Conservation (phyloP, 1,140 invertebrate genomes). For the Bombus vancouverensis region DNA sequence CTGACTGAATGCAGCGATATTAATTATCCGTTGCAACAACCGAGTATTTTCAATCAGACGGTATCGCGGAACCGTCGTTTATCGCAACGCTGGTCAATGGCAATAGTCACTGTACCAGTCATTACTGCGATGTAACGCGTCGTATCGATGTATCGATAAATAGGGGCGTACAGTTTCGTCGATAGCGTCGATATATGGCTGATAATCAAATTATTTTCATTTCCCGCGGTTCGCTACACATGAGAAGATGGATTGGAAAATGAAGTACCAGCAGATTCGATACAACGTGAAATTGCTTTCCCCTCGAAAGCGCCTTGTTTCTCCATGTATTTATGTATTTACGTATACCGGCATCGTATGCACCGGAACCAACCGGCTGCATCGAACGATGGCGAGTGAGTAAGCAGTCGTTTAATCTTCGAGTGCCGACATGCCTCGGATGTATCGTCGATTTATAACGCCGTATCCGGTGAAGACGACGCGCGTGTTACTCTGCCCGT, state of each 20-base stretch:
- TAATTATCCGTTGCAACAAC: not conserved
- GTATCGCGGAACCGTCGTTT: not conserved
- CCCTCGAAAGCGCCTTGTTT: not conserved
- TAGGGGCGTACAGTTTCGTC: not conserved
- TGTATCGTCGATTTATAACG: too few relatives aligned
- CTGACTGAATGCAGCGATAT: not conserved
- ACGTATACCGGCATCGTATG: too few relatives aligned
- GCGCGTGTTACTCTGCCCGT: not conserved
- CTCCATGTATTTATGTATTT: too few relatives aligned
- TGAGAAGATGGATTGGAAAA: not conserved
- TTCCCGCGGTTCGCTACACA: constrained; percentile 1
- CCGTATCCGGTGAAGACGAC: too few relatives aligned
- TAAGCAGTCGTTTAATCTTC: too few relatives aligned
- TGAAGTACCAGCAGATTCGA: not conserved
- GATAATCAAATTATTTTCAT: constrained; percentile 28
- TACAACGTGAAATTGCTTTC: not conserved
- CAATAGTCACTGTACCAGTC: not conserved
- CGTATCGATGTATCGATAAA: not conserved
- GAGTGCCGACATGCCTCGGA: too few relatives aligned
- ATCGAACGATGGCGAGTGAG: too few relatives aligned
- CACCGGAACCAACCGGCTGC: too few relatives aligned
- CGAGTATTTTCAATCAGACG: not conserved
- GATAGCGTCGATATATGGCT: not conserved
- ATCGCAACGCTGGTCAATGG: not conserved
- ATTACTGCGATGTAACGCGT: not conserved